phyloP scores from a whole-genome alignment of 2,888 invertebrate genomes.

The Callinectes sapidus region DNA sequence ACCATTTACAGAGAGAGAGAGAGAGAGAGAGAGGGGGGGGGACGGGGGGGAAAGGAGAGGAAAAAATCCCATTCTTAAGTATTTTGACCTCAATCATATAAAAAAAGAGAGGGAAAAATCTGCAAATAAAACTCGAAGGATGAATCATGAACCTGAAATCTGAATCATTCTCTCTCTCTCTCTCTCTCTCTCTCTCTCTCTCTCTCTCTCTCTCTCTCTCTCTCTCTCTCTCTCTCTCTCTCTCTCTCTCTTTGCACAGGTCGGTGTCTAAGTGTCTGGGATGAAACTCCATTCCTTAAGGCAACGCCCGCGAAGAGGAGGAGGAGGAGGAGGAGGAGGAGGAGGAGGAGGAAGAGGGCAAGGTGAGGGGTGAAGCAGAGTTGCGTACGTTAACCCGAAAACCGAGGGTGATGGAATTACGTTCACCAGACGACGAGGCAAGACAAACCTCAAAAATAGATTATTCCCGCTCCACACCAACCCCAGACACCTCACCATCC shows the following conservation, averaged over 20 bases:
- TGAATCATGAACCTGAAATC: conserved; percentile 22
- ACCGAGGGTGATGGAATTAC: neutral
- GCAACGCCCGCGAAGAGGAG: conserved; percentile 6
- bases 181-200: conserved; percentile 27
- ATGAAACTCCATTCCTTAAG: conserved; percentile 24
- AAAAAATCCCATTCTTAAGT: neutral
- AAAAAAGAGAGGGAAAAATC: neutral
- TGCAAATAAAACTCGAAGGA: neutral
- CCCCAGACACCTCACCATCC: neutral
- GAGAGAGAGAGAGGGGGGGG: too few relatives aligned
- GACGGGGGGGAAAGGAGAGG: too few relatives aligned
- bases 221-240: conserved; percentile 33
- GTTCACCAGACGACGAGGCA: neutral
- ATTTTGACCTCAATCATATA: neutral
- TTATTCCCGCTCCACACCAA: neutral
- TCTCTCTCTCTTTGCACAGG: conserved; percentile 1
- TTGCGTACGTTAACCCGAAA: conserved; percentile 16
- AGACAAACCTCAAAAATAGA: conserved; percentile 9
- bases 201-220: conserved; percentile 16
- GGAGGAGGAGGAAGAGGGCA: neutral
- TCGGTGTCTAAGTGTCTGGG: conserved; percentile 16
- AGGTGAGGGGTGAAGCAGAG: conserved; percentile 1
- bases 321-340: conserved; percentile 5
- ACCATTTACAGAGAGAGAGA: too few relatives aligned
- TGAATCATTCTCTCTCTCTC: conserved; percentile 17